Conservation (phyloP, 2,888 invertebrate species). For the Operophtera brumata region DNA sequence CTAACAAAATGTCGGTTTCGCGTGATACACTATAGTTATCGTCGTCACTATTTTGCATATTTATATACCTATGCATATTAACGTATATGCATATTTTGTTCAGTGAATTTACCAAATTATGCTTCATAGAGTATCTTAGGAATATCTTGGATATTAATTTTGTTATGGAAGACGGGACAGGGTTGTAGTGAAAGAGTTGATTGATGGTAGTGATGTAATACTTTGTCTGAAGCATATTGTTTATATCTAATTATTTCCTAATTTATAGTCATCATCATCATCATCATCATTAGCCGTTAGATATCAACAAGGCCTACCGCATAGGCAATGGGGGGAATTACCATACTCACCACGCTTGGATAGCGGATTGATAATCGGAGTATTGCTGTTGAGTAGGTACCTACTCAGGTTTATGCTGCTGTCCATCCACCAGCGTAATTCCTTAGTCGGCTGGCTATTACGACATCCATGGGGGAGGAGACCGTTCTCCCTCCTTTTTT, state of each 20-base stretch:
- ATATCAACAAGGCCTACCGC: too few relatives aligned
- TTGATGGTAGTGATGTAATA: conserved; percentile 10
- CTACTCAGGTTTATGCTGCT: too few relatives aligned
- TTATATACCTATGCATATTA: conserved; percentile 42
- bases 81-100: conserved; percentile 52
- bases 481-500: too few relatives aligned
- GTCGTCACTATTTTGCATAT: conserved; percentile 75
- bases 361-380: too few relatives aligned
- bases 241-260: not conserved
- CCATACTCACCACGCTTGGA: too few relatives aligned
- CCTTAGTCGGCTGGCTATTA: too few relatives aligned
- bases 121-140: conserved; percentile 2
- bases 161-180: conserved; percentile 11
- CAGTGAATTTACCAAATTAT: conserved; percentile 48
- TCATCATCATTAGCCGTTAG: too few relatives aligned
- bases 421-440: too few relatives aligned
- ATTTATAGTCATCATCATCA: too few relatives aligned
- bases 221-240: not conserved
- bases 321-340: too few relatives aligned
- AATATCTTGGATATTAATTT: conserved; percentile 18
- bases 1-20: conserved; percentile 76
- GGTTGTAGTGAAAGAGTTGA: conserved; percentile 8
- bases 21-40: conserved; percentile 72
- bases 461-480: too few relatives aligned
- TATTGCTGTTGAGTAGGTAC: too few relatives aligned